Conservation (phyloP, 2,113 vertebrate species). For the Strix aluco region DNA sequence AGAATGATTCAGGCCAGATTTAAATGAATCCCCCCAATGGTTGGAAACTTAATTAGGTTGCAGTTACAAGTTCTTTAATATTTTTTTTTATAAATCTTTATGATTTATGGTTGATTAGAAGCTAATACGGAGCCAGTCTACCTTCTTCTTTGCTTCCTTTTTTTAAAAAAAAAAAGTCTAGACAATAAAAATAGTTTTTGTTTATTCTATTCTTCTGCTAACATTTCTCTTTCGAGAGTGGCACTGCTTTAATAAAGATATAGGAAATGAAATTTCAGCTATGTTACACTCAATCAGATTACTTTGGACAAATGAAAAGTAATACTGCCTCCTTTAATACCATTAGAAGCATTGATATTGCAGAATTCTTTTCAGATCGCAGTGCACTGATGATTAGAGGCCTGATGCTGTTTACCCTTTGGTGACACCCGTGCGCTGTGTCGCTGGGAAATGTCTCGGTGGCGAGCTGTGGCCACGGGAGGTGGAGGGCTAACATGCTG, state of each 20-base stretch:
- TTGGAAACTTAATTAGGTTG: conserved; percentile 43
- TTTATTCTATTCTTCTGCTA: conserved; percentile 59
- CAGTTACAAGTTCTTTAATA: conserved; percentile 39
- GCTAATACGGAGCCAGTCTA: conserved; percentile 53
- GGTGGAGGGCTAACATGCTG: not conserved
- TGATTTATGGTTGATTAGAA: conserved; percentile 59
- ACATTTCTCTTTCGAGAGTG: conserved; percentile 59
- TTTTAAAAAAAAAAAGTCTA: not conserved
- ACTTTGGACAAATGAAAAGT: conserved; percentile 64
- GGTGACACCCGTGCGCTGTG: not conserved
- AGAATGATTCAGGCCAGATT: not conserved
- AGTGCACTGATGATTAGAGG: not conserved
- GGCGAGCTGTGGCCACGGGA: not conserved
- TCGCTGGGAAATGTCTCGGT: not conserved
- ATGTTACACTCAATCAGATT: conserved; percentile 61
- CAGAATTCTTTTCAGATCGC: not conserved
- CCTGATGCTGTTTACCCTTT: not conserved
- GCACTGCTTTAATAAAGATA: conserved; percentile 65
- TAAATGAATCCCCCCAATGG: conserved; percentile 26
- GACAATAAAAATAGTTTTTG: conserved; percentile 58
- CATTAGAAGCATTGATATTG: conserved; percentile 35
- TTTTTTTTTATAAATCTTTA: not conserved
- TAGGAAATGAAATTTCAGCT: conserved; percentile 68
- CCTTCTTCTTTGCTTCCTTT: conserved; percentile 23
- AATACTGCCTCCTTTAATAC: conserved; percentile 59